Conservation (phyloP, 2,888 invertebrate species). For the Melanotus villosus region DNA sequence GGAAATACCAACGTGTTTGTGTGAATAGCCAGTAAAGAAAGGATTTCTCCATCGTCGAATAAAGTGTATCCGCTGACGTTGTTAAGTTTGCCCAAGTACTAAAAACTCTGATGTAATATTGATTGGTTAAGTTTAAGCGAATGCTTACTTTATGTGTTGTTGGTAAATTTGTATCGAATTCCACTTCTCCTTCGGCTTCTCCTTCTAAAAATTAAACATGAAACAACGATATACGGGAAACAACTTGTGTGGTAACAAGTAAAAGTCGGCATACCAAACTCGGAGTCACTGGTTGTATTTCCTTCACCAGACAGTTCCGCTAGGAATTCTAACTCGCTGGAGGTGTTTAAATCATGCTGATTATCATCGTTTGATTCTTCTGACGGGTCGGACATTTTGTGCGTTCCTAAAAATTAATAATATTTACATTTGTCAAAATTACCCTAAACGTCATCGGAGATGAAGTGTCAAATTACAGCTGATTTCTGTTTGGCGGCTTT, state of each 20-base stretch:
- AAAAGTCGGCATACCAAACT: conserved; percentile 21
- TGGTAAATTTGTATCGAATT: conserved; percentile 65
- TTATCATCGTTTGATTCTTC: conserved; percentile 20
- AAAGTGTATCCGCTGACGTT: conserved; percentile 65
- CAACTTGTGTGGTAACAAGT: too few species aligned
- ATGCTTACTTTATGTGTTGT: conserved; percentile 62
- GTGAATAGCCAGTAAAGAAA: conserved; percentile 62
- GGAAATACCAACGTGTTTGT: conserved; percentile 78
- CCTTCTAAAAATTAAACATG: neutral
- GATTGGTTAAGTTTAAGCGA: neutral
- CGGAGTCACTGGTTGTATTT: conserved; percentile 3
- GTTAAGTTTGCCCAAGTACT: conserved; percentile 66
- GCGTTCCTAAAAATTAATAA: neutral
- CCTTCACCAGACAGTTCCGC: neutral
- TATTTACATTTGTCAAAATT: conserved; percentile 8
- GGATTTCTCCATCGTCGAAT: conserved; percentile 64
- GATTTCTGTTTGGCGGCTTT: too few species aligned
- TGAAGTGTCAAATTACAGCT: conserved; percentile 1
- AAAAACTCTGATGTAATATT: conserved; percentile 47
- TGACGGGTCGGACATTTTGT: conserved; percentile 30
- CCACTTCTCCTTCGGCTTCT: neutral
- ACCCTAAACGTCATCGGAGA: neutral
- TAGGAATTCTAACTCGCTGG: neutral
- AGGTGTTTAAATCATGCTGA: neutral
- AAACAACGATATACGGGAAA: neutral